Evolutionary conservation across 2,888 invertebrate species (phyloP).

Genomic region (Acanthosepion esculentum): DNA sequence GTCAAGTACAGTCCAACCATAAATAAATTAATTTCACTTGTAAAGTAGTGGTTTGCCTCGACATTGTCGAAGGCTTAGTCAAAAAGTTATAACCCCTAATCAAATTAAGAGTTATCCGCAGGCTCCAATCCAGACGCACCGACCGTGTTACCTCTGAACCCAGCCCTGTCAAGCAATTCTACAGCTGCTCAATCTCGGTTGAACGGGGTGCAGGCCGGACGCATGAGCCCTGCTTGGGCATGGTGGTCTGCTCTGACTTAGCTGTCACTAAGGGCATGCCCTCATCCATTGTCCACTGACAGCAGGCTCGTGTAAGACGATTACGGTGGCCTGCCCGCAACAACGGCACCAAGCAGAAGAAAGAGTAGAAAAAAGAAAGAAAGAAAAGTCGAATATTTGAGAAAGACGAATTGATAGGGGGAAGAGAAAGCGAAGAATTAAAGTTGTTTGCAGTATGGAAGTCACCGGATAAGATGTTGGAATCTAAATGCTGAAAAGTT

Average conservation of each 20-base stretch:
- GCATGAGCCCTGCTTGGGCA: not conserved
- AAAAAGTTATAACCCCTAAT: constrained; percentile 33
- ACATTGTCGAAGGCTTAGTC: not conserved
- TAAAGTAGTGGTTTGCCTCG: not conserved
- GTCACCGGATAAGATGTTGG: not conserved
- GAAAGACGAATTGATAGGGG: not conserved
- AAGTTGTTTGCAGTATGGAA: not conserved
- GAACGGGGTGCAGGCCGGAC: not conserved
- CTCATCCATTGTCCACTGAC: constrained; percentile 33
- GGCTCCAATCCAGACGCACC: constrained; percentile 18
- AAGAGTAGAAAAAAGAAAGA: not conserved
- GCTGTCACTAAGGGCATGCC: constrained; percentile 23
- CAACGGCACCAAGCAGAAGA: not conserved
- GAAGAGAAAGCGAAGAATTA: not conserved
- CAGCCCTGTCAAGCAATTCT: constrained; percentile 20
- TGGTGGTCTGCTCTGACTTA: constrained; percentile 33
- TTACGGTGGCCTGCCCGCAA: constrained; percentile 9
- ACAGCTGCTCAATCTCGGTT: constrained; percentile 1
- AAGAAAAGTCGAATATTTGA: not conserved
- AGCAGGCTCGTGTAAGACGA: constrained; percentile 33
- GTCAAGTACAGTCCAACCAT: not conserved
- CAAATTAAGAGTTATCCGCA: constrained; percentile 2
- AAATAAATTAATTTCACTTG: constrained; percentile 8
- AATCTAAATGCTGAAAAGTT: not conserved
- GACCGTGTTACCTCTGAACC: constrained; percentile 22